Percentiles rank a stretch among this genome's conserved stretches.
These are phyloP conservation scores for Busseola fusca DNA, from an alignment of 2,888 invertebrate genomes.

Conservation along the genomic window DNA sequence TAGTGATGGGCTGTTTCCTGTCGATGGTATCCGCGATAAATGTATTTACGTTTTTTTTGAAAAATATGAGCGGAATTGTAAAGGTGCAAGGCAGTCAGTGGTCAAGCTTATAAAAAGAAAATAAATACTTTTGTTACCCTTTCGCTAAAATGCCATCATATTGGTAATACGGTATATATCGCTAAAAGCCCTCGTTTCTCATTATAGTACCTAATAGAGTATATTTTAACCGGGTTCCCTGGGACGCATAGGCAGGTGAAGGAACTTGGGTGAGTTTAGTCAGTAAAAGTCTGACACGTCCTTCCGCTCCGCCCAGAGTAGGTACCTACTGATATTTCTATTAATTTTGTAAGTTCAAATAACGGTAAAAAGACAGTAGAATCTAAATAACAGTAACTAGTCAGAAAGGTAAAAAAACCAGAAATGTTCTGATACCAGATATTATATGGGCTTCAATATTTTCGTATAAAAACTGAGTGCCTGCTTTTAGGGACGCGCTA, in stretches of 20 bases:
- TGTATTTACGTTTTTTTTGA: neutral
- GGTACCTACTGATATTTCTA: no score
- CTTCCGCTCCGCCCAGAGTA: no score
- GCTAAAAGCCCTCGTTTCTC: no score
- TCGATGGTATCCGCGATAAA: slow-evolving; percentile 39
- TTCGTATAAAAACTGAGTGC: slow-evolving; percentile 2
- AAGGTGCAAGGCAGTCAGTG: neutral
- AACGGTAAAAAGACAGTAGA: no score
- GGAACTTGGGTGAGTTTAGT: no score
- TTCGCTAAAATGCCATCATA: neutral
- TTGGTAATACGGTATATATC: no score
- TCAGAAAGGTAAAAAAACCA: neutral
- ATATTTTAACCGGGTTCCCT: no score
- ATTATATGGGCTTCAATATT: neutral
- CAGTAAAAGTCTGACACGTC: no score
- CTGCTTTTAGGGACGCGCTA: neutral
- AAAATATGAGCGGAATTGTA: slow-evolving; percentile 3
- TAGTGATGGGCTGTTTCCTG: slow-evolving; percentile 64
- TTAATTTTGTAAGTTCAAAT: neutral
- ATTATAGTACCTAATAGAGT: no score
- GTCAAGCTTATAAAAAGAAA: neutral
- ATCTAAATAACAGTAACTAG: neutral
- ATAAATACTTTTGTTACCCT: neutral
- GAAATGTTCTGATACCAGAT: neutral
- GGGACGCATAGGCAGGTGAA: no score